These are phyloP conservation scores for Propithecus perrieri DNA, from an alignment of 2,797 vertebrate genomes.

Conservation along the genomic window DNA sequence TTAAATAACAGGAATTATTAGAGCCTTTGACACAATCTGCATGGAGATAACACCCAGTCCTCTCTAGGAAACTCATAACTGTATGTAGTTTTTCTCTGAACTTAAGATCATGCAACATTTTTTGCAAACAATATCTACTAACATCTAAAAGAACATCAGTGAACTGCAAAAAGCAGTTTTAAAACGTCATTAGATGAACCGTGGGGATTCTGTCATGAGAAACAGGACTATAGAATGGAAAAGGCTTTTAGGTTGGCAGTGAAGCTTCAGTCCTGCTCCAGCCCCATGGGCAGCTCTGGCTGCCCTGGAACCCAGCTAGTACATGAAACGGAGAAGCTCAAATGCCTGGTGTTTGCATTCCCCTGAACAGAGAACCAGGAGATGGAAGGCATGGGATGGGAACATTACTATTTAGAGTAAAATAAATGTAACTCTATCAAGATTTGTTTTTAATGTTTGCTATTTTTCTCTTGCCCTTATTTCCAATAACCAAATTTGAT, in stretches of 20 bases:
- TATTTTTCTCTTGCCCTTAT: conserved; percentile 37
- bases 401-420: background rate
- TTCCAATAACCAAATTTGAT: conserved; percentile 22
- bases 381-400: rapidly evolving
- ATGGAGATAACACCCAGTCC: background rate
- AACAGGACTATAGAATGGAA: background rate
- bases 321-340: background rate
- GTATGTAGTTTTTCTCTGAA: background rate
- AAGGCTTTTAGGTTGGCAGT: background rate
- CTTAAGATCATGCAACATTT: background rate
- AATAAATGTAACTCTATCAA: background rate
- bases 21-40: background rate
- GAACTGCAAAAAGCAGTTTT: background rate
- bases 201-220: background rate
- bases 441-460: background rate
- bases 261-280: background rate
- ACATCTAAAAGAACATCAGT: background rate
- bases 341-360: background rate
- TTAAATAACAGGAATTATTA: background rate
- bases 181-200: background rate
- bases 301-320: background rate
- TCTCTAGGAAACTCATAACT: background rate
- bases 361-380: background rate
- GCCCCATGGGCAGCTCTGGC: background rate
- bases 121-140: background rate